A percentile compares a stretch with the other conserved stretches of the same genome.
Evolutionary conservation across 2,797 vertebrate species (phyloP).

Genomic region (Vespertilio murinus): DNA sequence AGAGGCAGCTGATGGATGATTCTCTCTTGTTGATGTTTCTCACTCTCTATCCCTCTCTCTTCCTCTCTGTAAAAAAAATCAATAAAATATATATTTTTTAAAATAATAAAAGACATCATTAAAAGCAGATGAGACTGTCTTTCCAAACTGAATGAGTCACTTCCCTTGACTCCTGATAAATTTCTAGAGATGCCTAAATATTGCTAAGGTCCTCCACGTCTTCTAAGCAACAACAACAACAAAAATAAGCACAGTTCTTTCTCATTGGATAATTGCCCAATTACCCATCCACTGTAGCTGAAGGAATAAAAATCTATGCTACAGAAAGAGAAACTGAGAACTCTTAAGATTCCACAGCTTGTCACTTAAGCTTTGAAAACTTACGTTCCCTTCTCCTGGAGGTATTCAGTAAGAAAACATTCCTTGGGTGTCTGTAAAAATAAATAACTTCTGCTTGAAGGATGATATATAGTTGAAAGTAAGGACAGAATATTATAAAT

Average conservation of each 20-base stretch:
- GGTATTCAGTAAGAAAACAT: background rate
- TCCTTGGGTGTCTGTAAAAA: background rate
- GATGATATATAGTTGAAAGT: background rate
- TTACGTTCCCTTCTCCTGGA: background rate
- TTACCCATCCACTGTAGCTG: background rate
- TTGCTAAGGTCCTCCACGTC: background rate
- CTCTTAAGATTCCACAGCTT: background rate
- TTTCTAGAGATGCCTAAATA: constrained; percentile 10
- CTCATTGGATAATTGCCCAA: background rate
- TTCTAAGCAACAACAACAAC: background rate
- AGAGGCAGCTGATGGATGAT: too few species aligned
- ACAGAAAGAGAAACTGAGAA: background rate
- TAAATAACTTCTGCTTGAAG: constrained; percentile 11
- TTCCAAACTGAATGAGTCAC: background rate
- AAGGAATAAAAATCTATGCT: background rate
- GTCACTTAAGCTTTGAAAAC: background rate
- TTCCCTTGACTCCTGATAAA: constrained; percentile 3
- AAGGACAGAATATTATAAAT: background rate
- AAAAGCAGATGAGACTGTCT: constrained; percentile 11
- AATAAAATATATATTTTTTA: too few species aligned
- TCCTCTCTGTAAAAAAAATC: too few species aligned
- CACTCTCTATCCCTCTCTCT: too few species aligned
- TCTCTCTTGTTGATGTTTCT: too few species aligned
- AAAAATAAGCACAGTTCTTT: background rate
- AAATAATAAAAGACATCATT: too few species aligned